Evolutionary conservation across 2,888 invertebrate genomes (phyloP), one percentile per base, ranked within the genome.

Genomic region (Caradrina kadenii): DNA sequence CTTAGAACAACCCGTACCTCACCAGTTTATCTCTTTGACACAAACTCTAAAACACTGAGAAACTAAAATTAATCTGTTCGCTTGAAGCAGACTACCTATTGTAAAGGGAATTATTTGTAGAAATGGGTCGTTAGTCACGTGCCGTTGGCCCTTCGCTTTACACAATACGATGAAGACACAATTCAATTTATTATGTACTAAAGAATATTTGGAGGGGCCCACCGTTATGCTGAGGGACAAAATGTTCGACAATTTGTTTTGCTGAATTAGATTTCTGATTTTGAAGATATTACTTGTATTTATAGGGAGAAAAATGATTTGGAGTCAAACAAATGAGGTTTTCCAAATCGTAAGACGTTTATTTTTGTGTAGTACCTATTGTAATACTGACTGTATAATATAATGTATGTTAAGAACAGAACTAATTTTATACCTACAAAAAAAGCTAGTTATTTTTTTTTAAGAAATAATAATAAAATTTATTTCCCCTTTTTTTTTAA

Each of bases 161-260:
- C 71, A 76, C 77, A 81, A 83, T 78, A 79, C 76, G 66, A 82
- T 82, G 83, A 83, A 76, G 78, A 75, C 67, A 79, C 79, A 83
- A 85, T 84, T 85, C 83, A 82, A 83, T 83, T 85, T 83, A 83
- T 84, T 83, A 79, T 75, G 76, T 67, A 75, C 72, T 70, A 76
- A 75, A 76, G 77, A 83, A 85, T 81, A 81, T 83, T 81, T 75
- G 71, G 67, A 77, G 81, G 80, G 85, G 67, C 50, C 62, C 35
- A 10, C 50, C 63, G 64, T 72, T 76, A 56, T 58, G 69, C 60
- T 73, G 79, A 80, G 69, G 67, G 80, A 71, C 77, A 56, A 68
- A 81, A 76, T 67, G 62, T 63, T 60, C 31, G 35, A 63, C 63
- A 61, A 81, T 83, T 83, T 82, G 72, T 84, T 82, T 69, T 72